These are phyloP conservation scores for Myotis yumanensis DNA, from an alignment of 2,113 vertebrate species.

Conservation along the genomic window DNA sequence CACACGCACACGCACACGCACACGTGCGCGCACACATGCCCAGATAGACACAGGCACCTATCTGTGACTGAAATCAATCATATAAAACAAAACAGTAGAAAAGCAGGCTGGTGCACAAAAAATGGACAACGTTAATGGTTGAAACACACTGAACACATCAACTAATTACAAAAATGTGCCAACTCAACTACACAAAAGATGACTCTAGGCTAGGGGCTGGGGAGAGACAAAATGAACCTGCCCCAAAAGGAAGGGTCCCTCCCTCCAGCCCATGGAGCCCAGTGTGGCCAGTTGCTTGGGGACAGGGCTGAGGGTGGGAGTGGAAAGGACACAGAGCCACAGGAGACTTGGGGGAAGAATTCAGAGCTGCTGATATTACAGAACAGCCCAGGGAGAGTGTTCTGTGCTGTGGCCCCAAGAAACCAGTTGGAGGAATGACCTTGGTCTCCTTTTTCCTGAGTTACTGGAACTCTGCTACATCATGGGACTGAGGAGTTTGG, in stretches of 20 bases:
- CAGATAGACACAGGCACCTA: conserved; percentile 47
- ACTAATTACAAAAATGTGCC: conserved; percentile 67
- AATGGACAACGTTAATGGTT: conserved; percentile 69
- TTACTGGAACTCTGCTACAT: conserved; percentile 48
- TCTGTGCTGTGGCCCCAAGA: conserved; percentile 61
- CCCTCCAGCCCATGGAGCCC: conserved; percentile 63
- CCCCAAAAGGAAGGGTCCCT: conserved; percentile 69
- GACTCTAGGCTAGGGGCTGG: conserved; percentile 71
- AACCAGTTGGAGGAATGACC: conserved; percentile 36
- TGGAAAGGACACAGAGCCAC: background rate
- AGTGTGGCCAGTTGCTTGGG: conserved; percentile 35
- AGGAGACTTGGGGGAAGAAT: conserved; percentile 28
- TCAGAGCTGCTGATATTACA: conserved; percentile 28
- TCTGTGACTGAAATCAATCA: conserved; percentile 76
- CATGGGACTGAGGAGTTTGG: background rate
- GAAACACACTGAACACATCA: conserved; percentile 67
- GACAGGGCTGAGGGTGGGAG: background rate
- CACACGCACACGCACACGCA: background rate
- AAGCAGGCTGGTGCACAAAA: conserved; percentile 65
- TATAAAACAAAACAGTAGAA: conserved; percentile 73
- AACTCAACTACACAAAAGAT: conserved; percentile 64
- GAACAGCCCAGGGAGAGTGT: conserved; percentile 56
- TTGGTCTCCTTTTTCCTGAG: conserved; percentile 66
- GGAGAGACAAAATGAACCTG: conserved; percentile 86
- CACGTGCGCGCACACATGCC: conserved; percentile 52